Evolutionary conservation across 2,888 invertebrate genomes (phyloP).

Genomic region (Heteropelma amictum): DNA sequence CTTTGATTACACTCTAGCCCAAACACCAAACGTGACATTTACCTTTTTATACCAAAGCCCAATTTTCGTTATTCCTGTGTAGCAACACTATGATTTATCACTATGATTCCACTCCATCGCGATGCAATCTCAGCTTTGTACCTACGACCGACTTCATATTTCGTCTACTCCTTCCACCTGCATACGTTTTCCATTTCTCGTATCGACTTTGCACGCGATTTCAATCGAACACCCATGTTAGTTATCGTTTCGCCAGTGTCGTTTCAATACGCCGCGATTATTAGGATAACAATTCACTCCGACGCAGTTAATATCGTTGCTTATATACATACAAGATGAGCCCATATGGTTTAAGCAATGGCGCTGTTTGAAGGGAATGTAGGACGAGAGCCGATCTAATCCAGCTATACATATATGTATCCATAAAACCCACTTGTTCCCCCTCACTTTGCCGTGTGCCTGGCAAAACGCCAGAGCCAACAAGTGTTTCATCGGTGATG

Average conservation of each 20-base stretch:
- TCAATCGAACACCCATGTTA: too few species aligned
- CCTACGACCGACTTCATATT: too few species aligned
- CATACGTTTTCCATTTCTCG: too few species aligned
- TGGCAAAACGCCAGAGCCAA: conserved; percentile 69
- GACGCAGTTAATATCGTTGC: background rate
- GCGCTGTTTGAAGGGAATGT: background rate
- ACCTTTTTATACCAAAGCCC: too few species aligned
- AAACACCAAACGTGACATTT: too few species aligned
- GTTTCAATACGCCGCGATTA: background rate
- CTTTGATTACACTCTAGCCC: conserved; percentile 19
- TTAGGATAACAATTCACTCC: background rate
- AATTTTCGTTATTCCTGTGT: too few species aligned
- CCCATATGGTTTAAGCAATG: background rate
- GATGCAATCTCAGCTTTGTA: too few species aligned
- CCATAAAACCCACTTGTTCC: background rate
- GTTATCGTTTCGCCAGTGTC: too few species aligned
- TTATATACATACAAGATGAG: background rate
- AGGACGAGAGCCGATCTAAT: conserved; percentile 24
- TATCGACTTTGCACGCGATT: too few species aligned
- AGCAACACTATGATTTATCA: too few species aligned
- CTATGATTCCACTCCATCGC: too few species aligned
- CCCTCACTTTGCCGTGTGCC: conserved; percentile 20
- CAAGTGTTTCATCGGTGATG: conserved; percentile 71
- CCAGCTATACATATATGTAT: background rate
- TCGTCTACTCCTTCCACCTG: too few species aligned